These are phyloP conservation scores for Conistra vaccinii DNA, from an alignment of 2,888 invertebrate genomes.

Conservation along the genomic window DNA sequence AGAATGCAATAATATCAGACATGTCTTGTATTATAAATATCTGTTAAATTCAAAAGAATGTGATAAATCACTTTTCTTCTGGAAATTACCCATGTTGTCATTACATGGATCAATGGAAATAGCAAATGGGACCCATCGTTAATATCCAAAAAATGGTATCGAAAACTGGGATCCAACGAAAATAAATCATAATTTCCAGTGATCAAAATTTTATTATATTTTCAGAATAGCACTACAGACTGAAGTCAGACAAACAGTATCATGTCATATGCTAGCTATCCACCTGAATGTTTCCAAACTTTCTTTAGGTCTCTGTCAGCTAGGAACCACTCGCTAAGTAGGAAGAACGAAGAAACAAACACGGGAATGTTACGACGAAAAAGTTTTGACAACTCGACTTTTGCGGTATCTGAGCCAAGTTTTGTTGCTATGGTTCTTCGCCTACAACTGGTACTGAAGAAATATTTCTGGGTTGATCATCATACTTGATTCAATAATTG, in stretches of 20 bases:
- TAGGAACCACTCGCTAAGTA: not conserved
- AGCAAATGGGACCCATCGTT: too few relatives aligned
- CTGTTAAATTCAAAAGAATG: too few relatives aligned
- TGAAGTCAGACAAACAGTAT: not conserved
- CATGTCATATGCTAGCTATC: not conserved
- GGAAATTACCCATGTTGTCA: too few relatives aligned
- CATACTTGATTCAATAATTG: not conserved
- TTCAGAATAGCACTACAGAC: not conserved
- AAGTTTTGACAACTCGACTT: constrained; percentile 40
- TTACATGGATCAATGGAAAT: too few relatives aligned
- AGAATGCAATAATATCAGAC: too few relatives aligned
- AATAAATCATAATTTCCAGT: too few relatives aligned
- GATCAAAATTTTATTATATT: not conserved
- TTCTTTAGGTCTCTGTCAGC: not conserved
- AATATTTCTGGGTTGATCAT: not conserved
- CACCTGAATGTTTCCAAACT: constrained; percentile 13
- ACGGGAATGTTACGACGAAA: constrained; percentile 22
- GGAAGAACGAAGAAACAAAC: constrained; percentile 17
- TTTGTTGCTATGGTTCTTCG: constrained; percentile 5
- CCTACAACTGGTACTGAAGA: not conserved
- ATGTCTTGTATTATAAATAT: too few relatives aligned
- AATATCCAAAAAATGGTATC: too few relatives aligned
- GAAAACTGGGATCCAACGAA: too few relatives aligned
- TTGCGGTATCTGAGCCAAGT: constrained; percentile 10
- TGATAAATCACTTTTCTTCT: too few relatives aligned